These are phyloP conservation scores for Deladenus siricidicola DNA, from an alignment of 2,888 invertebrate species.

Conservation along the genomic window DNA sequence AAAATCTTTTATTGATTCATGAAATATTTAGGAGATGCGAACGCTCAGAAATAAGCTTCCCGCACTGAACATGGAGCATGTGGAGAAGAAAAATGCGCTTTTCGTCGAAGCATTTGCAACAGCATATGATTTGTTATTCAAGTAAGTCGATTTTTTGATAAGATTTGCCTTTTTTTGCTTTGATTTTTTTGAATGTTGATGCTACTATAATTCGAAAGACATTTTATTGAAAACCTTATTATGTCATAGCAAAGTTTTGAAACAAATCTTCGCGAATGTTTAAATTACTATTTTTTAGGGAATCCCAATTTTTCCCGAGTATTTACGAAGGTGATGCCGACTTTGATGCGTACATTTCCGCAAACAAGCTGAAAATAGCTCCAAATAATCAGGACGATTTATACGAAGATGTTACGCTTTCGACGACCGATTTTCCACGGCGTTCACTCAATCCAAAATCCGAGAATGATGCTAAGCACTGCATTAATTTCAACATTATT, in stretches of 20 bases:
- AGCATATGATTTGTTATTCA: conserved; percentile 43
- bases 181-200: neutral
- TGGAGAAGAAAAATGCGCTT: conserved; percentile 34
- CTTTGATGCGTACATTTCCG: conserved; percentile 19
- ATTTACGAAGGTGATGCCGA: conserved; percentile 17
- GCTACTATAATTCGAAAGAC: too few species aligned
- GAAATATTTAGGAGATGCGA: conserved; percentile 40
- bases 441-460: conserved; percentile 28
- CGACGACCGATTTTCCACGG: conserved; percentile 4
- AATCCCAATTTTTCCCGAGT: conserved; percentile 15
- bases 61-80: conserved; percentile 21
- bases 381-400: conserved; percentile 9
- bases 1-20: too few species aligned
- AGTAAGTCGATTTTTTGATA: conserved; percentile 17
- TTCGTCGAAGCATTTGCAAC: conserved; percentile 42
- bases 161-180: neutral
- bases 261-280: too few species aligned
- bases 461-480: conserved; percentile 31
- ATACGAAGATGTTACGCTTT: neutral
- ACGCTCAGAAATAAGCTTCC: conserved; percentile 33
- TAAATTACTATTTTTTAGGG: conserved; percentile 18
- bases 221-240: too few species aligned
- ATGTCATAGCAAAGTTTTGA: too few species aligned
- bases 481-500: conserved; percentile 39
- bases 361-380: conserved; percentile 9